Evolutionary conservation across 2,113 vertebrate species (phyloP).

Genomic region (Phalacrocorax carbo): DNA sequence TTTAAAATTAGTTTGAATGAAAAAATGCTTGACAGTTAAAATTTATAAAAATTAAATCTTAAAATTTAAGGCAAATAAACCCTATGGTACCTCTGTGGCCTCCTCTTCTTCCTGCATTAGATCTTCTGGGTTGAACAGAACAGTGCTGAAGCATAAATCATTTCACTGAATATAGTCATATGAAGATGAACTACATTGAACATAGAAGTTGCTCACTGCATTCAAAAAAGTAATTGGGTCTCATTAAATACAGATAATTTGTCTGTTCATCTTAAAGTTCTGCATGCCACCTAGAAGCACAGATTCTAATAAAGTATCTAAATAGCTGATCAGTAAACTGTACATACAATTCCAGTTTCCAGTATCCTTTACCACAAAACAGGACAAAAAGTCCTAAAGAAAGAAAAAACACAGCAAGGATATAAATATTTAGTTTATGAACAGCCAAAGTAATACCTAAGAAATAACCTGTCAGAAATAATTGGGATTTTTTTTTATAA

Average conservation of each 20-base stretch:
- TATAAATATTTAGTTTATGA: background rate
- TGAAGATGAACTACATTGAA: background rate
- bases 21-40: background rate
- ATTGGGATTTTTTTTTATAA: conserved; percentile 16
- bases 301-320: background rate
- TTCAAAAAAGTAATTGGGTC: background rate
- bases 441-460: background rate
- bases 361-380: background rate
- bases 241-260: background rate
- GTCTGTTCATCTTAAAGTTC: background rate
- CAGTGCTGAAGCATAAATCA: background rate
- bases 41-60: background rate
- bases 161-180: background rate
- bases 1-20: background rate
- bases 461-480: conserved; percentile 16
- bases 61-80: background rate
- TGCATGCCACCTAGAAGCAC: background rate
- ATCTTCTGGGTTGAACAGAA: background rate
- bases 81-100: rapidly evolving
- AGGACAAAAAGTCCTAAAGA: background rate
- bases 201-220: background rate
- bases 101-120: background rate
- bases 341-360: background rate
- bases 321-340: background rate
- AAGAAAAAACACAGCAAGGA: background rate